These are phyloP conservation scores for Notoglanidium macrostoma DNA, from an alignment of 2,797 vertebrate genomes.

Conservation along the genomic window DNA sequence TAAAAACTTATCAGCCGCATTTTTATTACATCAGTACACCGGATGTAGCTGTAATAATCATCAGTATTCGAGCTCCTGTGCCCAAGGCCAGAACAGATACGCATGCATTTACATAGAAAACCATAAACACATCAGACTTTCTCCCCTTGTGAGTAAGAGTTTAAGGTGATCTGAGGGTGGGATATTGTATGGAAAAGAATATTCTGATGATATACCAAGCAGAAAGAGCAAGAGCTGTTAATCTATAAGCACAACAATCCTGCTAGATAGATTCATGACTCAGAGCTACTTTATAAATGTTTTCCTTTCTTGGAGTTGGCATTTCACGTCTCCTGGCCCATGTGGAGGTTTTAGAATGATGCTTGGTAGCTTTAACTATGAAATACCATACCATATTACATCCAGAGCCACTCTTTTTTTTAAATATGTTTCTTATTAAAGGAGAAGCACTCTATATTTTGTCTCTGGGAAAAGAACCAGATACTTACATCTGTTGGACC, in stretches of 20 bases:
- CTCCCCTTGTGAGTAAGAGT: conserved; percentile 1
- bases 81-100: conserved; percentile 29
- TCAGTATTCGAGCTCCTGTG: conserved; percentile 22
- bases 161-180: conserved; percentile 17
- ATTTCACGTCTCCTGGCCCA: conserved; percentile 17
- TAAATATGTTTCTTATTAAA: not conserved
- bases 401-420: not conserved
- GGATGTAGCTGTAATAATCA: conserved; percentile 44
- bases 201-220: conserved; percentile 23
- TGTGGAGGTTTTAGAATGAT: not conserved
- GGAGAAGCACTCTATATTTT: not conserved
- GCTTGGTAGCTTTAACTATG: not conserved
- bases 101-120: conserved; percentile 26
- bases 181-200: conserved; percentile 27
- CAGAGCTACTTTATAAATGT: conserved; percentile 4
- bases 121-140: conserved; percentile 28
- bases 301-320: conserved; percentile 21
- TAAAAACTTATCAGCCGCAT: conserved; percentile 42
- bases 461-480: not conserved
- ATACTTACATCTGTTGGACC: not conserved
- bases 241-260: conserved; percentile 31
- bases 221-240: conserved; percentile 29
- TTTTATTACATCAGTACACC: conserved; percentile 47
- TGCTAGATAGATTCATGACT: conserved; percentile 31
- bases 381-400: not conserved